Conservation (phyloP, 2,113 vertebrate species). For the Paraplagusia blochii region DNA sequence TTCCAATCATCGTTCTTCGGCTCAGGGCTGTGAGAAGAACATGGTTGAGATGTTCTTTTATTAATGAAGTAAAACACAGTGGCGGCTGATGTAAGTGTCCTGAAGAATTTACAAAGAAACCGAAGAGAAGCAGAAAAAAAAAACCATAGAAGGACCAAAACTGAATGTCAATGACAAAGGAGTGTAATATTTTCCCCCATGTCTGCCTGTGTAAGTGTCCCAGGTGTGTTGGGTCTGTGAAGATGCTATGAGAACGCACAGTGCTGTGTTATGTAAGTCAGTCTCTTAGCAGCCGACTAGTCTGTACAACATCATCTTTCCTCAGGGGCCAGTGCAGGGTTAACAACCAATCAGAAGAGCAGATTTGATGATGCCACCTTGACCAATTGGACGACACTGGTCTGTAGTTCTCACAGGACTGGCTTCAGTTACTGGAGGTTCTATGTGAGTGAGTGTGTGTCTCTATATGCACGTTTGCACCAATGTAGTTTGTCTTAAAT, state of each 20-base stretch:
- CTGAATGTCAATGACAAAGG: not conserved
- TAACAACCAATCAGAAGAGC: conserved; percentile 44
- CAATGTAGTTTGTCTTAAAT: too few relatives aligned
- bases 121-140: not conserved
- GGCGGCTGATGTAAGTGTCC: not conserved
- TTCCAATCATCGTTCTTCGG: not conserved
- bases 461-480: conserved; percentile 1
- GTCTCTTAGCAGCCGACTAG: conserved; percentile 69
- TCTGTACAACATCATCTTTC: conserved; percentile 52
- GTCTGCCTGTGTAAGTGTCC: conserved; percentile 41
- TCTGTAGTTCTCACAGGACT: conserved; percentile 33
- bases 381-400: conserved; percentile 38
- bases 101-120: not conserved
- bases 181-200: conserved; percentile 19
- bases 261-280: conserved; percentile 60
- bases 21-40: not conserved
- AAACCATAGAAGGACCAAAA: not conserved
- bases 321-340: conserved; percentile 30
- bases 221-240: conserved; percentile 16
- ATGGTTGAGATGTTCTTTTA: not conserved
- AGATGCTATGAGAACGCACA: conserved; percentile 29
- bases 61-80: not conserved
- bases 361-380: conserved; percentile 13
- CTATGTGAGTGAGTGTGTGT: conserved; percentile 5
- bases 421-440: conserved; percentile 14